phyloP scores from a whole-genome alignment of 2,888 invertebrate species.

The Ctena decussata region DNA sequence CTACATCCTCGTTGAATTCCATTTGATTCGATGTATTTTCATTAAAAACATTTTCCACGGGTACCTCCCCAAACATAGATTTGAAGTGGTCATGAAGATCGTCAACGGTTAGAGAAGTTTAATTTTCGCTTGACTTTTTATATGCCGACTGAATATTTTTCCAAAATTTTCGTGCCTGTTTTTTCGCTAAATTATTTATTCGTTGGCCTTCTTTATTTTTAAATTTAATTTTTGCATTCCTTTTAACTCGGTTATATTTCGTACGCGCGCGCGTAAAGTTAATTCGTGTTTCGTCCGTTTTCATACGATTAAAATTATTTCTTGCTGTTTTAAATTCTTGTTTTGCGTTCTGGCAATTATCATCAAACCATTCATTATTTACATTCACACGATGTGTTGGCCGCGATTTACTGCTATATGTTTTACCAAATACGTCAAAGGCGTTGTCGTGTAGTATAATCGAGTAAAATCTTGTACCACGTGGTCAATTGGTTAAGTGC shows the following conservation, averaged over 20 bases:
- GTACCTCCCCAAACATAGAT: background rate
- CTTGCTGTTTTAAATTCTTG: background rate
- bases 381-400: background rate
- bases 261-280: background rate
- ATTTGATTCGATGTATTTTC: background rate
- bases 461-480: background rate
- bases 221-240: background rate
- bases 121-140: background rate
- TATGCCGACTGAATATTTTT: background rate
- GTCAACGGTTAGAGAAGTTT: background rate
- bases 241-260: background rate
- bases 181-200: background rate
- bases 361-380: background rate
- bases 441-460: background rate
- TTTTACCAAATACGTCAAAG: background rate
- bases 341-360: background rate
- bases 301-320: background rate
- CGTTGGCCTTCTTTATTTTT: background rate
- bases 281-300: background rate
- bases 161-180: conserved; percentile 18
- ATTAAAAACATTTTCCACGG: no score
- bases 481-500: background rate
- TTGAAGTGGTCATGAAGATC: conserved; percentile 19
- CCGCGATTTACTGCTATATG: background rate
- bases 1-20: background rate